Conservation (phyloP, 1,140 invertebrate species). For the Frieseomelitta varia region DNA sequence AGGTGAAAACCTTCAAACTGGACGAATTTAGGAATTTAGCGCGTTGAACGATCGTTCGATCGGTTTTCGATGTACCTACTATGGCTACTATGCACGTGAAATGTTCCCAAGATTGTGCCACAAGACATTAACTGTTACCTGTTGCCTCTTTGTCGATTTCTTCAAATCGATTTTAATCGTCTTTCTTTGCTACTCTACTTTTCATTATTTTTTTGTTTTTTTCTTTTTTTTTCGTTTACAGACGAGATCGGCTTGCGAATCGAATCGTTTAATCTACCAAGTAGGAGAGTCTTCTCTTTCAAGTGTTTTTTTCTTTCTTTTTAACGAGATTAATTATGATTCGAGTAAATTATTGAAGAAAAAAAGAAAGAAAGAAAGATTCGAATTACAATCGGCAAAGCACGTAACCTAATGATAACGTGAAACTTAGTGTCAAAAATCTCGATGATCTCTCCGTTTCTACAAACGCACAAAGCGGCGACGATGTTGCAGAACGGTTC, state of each 20-base stretch:
- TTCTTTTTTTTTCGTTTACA: background rate
- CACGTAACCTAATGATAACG: no score
- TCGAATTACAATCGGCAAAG: no score
- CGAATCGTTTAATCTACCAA: background rate
- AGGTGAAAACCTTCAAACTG: background rate
- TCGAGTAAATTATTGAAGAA: background rate
- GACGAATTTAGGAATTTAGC: constrained; percentile 19
- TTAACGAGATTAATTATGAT: background rate
- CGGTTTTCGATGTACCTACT: constrained; percentile 63
- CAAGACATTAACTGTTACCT: constrained; percentile 75
- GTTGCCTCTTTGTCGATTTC: constrained; percentile 68
- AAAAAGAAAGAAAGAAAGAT: background rate
- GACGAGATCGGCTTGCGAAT: constrained; percentile 30
- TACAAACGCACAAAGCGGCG: background rate
- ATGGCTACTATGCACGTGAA: constrained; percentile 64
- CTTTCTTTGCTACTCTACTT: background rate
- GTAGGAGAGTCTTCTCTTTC: background rate
- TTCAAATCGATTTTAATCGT: constrained; percentile 19
- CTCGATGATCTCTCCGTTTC: background rate
- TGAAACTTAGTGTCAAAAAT: no score
- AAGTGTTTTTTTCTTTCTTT: background rate
- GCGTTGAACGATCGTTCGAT: constrained; percentile 42
- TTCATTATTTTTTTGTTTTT: background rate
- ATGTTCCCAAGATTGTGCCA: constrained; percentile 74
- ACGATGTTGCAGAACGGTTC: constrained; percentile 7